Percentiles rank a stretch among this genome's conserved stretches.
These are phyloP conservation scores for Leptothorax acervorum DNA, from an alignment of 2,888 invertebrate genomes.

Conservation along the genomic window DNA sequence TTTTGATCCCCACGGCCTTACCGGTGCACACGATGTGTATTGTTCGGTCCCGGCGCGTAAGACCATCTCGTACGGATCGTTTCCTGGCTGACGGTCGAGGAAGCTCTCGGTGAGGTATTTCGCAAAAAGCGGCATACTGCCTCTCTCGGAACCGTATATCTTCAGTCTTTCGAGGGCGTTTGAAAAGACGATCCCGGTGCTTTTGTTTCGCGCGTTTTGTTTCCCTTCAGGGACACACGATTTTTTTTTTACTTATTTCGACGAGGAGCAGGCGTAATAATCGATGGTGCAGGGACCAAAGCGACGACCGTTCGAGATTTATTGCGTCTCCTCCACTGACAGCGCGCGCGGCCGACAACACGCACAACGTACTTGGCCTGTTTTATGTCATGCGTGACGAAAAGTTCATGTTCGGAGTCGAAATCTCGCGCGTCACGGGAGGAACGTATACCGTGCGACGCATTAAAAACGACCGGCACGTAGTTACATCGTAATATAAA, in stretches of 20 bases:
- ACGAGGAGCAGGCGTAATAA: neutral
- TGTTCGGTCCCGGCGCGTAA: slow-evolving; percentile 33
- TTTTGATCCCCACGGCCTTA: slow-evolving; percentile 58
- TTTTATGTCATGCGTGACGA: slow-evolving; percentile 40
- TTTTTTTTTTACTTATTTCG: slow-evolving; percentile 5
- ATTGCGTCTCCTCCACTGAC: slow-evolving; percentile 35
- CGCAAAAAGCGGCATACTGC: slow-evolving; percentile 14
- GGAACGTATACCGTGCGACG: neutral
- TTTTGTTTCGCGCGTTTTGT: neutral
- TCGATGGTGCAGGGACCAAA: slow-evolving; percentile 21
- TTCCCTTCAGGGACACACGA: neutral
- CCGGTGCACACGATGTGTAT: slow-evolving; percentile 33
- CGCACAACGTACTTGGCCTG: slow-evolving; percentile 37
- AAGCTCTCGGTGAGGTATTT: slow-evolving; percentile 14
- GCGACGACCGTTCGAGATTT: slow-evolving; percentile 19
- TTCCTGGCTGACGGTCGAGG: slow-evolving; percentile 2
- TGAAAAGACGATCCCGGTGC: neutral
- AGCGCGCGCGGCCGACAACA: neutral
- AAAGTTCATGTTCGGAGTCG: slow-evolving; percentile 24
- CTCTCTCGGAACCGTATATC: slow-evolving; percentile 1
- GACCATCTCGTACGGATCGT: slow-evolving; percentile 5
- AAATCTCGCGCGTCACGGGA: slow-evolving; percentile 29
- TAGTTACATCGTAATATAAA: slow-evolving; percentile 47
- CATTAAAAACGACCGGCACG: slow-evolving; percentile 41
- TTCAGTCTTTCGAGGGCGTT: slow-evolving; percentile 12